Percentiles rank a stretch among this genome's conserved stretches.
Conservation (phyloP, 2,888 invertebrate species). For the Mermis nigrescens region DNA sequence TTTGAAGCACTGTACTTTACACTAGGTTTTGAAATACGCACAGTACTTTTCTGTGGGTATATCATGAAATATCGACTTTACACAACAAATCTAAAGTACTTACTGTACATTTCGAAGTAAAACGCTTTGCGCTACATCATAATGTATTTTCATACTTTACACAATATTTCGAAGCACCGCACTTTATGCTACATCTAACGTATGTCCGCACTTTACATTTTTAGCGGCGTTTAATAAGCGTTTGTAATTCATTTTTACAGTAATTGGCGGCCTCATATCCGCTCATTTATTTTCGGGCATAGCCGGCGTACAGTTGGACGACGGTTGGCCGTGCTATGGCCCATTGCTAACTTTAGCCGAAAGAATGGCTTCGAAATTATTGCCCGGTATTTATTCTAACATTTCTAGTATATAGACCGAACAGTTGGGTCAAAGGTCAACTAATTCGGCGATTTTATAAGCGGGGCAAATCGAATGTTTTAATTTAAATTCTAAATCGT, state of each 20-base stretch:
- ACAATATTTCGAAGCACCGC: background rate
- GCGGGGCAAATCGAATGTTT: no score
- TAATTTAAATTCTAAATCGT: no score
- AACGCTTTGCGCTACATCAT: background rate
- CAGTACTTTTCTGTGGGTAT: no score
- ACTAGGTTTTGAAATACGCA: no score
- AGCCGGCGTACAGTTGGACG: conserved; percentile 45
- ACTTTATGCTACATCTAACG: background rate
- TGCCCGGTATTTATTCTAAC: conserved; percentile 44
- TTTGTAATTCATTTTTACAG: conserved; percentile 36
- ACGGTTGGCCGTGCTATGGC: conserved; percentile 94
- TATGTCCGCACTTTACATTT: background rate
- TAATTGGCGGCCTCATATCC: conserved; percentile 81
- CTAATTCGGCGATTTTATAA: no score
- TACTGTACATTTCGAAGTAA: no score
- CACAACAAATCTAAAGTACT: no score
- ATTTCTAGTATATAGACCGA: no score
- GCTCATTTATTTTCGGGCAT: conserved; percentile 73
- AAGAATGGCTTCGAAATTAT: conserved; percentile 69
- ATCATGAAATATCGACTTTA: no score
- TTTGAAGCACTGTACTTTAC: no score
- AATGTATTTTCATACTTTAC: background rate
- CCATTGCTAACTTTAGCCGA: conserved; percentile 77
- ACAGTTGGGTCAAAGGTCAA: no score
- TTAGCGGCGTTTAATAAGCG: background rate